Conservation (phyloP, 2,797 vertebrate species). For the Clarias laeviceps region DNA sequence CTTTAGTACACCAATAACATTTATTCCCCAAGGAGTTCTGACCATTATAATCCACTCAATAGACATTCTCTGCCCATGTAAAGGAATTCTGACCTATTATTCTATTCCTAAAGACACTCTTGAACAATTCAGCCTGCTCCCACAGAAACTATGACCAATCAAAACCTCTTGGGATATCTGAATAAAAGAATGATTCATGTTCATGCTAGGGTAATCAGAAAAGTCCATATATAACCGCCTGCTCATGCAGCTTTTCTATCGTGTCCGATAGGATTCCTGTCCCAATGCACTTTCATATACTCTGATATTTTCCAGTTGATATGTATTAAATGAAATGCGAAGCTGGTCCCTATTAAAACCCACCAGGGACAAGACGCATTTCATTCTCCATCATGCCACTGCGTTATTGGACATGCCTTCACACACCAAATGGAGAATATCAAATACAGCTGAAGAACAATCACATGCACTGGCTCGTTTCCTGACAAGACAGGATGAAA, state of each 20-base stretch:
- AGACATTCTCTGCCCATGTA: not conserved
- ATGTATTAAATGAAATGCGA: conserved; percentile 17
- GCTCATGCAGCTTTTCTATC: too few species aligned
- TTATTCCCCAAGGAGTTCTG: not conserved
- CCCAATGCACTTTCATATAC: not conserved
- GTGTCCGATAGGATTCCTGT: not conserved
- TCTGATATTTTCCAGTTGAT: not conserved
- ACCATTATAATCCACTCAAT: not conserved
- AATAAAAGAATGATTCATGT: not conserved
- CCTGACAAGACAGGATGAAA: conserved; percentile 37
- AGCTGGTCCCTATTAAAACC: conserved; percentile 11
- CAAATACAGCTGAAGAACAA: conserved; percentile 51
- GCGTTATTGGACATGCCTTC: conserved; percentile 48
- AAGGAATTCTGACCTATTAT: not conserved
- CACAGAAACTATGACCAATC: not conserved
- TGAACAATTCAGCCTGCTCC: not conserved
- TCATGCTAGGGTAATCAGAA: not conserved
- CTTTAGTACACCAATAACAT: not conserved
- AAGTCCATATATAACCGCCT: not conserved
- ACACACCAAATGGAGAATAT: conserved; percentile 41
- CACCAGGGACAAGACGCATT: conserved; percentile 34
- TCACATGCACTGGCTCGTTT: conserved; percentile 53
- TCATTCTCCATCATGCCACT: conserved; percentile 39
- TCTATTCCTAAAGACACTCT: not conserved
- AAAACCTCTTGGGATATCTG: not conserved